Evolutionary conservation across 2,113 vertebrate genomes (phyloP).

Genomic region (Bos taurus): ARS-UCD2.0 NC_037350.1:47392001-47392500

Average conservation of each 20-base stretch:
- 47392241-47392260: neutral
- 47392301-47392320: neutral
- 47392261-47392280: neutral
- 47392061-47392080: neutral
- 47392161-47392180: neutral
- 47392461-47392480: too few relatives aligned
- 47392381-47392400: too few relatives aligned
- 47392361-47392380: too few relatives aligned
- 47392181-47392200: neutral
- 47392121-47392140: neutral
- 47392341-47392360: neutral
- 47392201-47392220: neutral
- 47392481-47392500: too few relatives aligned
- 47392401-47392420: too few relatives aligned
- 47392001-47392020: neutral
- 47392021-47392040: neutral
- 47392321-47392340: neutral
- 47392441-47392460: too few relatives aligned
- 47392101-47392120: neutral
- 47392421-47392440: too few relatives aligned
- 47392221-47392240: neutral
- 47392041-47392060: neutral
- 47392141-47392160: neutral
- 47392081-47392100: neutral
- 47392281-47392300: neutral